Evolutionary conservation across 2,888 invertebrate species (phyloP), one percentile per base, ranked within the genome.

Genomic region (Acanthopleura granulata): DNA sequence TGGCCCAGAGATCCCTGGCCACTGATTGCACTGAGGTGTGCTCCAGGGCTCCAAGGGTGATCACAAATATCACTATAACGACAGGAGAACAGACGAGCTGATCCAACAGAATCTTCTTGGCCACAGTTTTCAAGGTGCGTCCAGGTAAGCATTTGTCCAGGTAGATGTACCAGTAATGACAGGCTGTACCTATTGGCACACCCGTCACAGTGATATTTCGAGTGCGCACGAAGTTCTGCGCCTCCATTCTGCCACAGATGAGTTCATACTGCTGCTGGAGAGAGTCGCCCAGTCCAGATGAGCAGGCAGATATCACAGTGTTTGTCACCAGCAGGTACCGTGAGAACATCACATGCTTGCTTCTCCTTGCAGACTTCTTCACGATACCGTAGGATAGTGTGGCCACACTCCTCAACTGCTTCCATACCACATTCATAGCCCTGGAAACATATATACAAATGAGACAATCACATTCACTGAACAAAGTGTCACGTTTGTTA

Each of bases 121-220:
- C 80, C 9, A 90, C 78, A 25, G 82, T 78, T 27, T 79, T 73
- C 0, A 95, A 85, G 0, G 93, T 92, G 83, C 93, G 92, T 0
- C 95, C 96, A 0, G 95, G 94, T 57, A 96, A 90, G 79, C 92
- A 91, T 83, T 91, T 92, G 87, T 97, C 97, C 76, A 97, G 91
- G 79, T 93, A 92, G 76, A 93, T 92, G 88, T 97, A 97, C 96
- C 97, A 97, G 88, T 94, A 94, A 88, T 97, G 97, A 85, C 95
- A 95, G 49, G 96, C 91, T 14, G 95, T 89, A 30, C 97, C 97
- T 9, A 96, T 93, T 4, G 94, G 93, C 71, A 94, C 91, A 1
- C 97, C 97, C 14, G 95, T 94, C 49, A 94, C 89, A 6, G 94
- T 93, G 95, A 97, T 96, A 77, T 96, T 94, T 25, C 90, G 88